These are phyloP conservation scores for Bombylius discolor DNA, from an alignment of 2,888 invertebrate species.

Conservation along the genomic window DNA sequence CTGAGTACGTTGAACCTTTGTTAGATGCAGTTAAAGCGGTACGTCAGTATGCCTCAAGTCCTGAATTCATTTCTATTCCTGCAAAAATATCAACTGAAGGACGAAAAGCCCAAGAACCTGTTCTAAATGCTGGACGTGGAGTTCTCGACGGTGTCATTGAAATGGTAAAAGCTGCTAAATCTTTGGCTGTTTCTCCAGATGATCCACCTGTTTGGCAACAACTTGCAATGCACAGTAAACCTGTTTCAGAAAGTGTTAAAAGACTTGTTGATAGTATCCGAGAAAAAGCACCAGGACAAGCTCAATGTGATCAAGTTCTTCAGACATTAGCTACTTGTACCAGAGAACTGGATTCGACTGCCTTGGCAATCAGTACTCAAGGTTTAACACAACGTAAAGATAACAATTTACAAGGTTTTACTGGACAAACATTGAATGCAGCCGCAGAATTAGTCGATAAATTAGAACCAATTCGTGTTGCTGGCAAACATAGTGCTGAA, in stretches of 20 bases:
- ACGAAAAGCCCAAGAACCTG: conserved; percentile 70
- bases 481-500: conserved; percentile 85
- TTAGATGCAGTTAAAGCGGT: conserved; percentile 83
- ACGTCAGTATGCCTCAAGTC: conserved; percentile 83
- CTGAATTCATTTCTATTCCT: conserved; percentile 86
- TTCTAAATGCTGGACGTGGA: conserved; percentile 62
- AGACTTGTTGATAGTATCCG: conserved; percentile 81
- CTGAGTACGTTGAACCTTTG: conserved; percentile 70
- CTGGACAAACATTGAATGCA: conserved; percentile 66
- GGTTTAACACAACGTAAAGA: conserved; percentile 55
- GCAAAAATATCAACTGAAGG: conserved; percentile 83
- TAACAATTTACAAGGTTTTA: conserved; percentile 60
- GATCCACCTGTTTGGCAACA: conserved; percentile 92
- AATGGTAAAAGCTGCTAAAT: conserved; percentile 84
- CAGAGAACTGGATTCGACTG: conserved; percentile 73
- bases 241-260: conserved; percentile 94
- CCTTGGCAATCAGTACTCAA: conserved; percentile 77
- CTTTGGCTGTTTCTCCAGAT: conserved; percentile 73
- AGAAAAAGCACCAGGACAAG: conserved; percentile 92
- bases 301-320: conserved; percentile 78
- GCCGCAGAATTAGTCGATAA: conserved; percentile 71
- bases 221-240: conserved; percentile 85
- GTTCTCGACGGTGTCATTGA: conserved; percentile 76
- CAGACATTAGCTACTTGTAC: conserved; percentile 63
- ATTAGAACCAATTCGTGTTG: conserved; percentile 68